These are phyloP conservation scores for Morus bassanus DNA, from an alignment of 2,797 vertebrate species.

Conservation along the genomic window DNA sequence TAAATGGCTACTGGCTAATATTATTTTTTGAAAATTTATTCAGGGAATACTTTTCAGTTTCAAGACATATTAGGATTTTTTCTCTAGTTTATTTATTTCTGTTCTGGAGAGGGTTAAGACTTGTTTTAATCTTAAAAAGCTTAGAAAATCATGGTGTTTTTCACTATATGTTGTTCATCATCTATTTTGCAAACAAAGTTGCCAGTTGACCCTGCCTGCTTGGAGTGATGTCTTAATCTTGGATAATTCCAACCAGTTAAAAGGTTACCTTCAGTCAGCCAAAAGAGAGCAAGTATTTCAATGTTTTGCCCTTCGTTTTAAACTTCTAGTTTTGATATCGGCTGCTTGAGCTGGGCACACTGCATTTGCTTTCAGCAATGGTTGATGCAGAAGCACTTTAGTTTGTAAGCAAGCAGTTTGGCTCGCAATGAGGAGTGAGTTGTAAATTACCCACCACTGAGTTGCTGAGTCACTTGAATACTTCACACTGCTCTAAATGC, in stretches of 20 bases:
- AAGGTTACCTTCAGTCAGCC: not conserved
- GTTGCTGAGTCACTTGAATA: constrained; percentile 57
- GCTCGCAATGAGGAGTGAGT: not conserved
- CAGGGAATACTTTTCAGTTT: not conserved
- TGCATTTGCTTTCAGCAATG: not conserved
- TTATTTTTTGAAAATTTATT: not conserved
- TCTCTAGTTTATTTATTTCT: not conserved
- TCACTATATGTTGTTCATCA: not conserved
- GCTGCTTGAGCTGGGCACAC: not conserved
- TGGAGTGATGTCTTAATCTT: not conserved
- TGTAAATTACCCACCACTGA: constrained; percentile 59
- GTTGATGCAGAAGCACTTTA: not conserved
- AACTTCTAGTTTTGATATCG: not conserved
- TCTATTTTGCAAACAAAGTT: not conserved
- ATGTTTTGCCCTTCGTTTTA: not conserved
- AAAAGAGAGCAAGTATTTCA: not conserved
- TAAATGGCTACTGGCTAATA: not conserved
- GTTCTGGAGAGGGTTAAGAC: not conserved
- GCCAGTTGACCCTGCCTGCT: not conserved
- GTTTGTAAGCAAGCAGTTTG: not conserved
- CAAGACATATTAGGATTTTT: not conserved
- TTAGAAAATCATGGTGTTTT: accelerated
- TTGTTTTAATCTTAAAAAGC: not conserved
- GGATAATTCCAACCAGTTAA: not conserved
- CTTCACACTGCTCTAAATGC: constrained; percentile 42